A percentile compares a stretch with the other conserved stretches of the same genome.
Evolutionary conservation across 1,140 invertebrate genomes (phyloP).

Genomic region (Caenorhabditis remanei): DNA sequence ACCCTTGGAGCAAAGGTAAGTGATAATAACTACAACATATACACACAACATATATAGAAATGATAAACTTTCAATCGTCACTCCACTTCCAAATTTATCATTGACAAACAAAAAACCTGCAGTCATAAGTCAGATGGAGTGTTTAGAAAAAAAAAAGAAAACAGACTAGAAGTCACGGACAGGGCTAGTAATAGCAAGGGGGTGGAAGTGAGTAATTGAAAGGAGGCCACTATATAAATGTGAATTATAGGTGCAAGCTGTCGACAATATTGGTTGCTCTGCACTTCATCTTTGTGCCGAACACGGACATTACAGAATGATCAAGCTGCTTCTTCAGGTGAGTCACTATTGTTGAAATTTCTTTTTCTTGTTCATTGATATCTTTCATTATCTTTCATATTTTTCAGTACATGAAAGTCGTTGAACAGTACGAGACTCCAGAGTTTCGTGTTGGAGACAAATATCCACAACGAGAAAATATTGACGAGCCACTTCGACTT

Average conservation of each 20-base stretch:
- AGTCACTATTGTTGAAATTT: constrained; percentile 80
- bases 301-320: constrained; percentile 82
- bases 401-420: constrained; percentile 65
- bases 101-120: constrained; percentile 17
- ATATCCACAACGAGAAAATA: constrained; percentile 68
- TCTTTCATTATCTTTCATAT: no score
- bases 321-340: constrained; percentile 82
- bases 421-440: constrained; percentile 62
- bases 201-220: constrained; percentile 20
- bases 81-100: constrained; percentile 3
- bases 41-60: neutral
- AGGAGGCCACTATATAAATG: constrained; percentile 36
- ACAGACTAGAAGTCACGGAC: constrained; percentile 21
- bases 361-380: constrained; percentile 80
- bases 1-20: constrained; percentile 76
- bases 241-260: constrained; percentile 84
- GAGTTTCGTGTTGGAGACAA: constrained; percentile 67
- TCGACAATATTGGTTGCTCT: constrained; percentile 90
- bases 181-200: constrained; percentile 21
- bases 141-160: neutral
- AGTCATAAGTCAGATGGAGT: constrained; percentile 40
- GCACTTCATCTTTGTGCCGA: constrained; percentile 89
- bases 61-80: neutral
- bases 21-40: constrained; percentile 34
- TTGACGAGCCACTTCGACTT: constrained; percentile 78